These are phyloP conservation scores for Drosophila truncata DNA, from an alignment of 1,140 invertebrate species.

Conservation along the genomic window DNA sequence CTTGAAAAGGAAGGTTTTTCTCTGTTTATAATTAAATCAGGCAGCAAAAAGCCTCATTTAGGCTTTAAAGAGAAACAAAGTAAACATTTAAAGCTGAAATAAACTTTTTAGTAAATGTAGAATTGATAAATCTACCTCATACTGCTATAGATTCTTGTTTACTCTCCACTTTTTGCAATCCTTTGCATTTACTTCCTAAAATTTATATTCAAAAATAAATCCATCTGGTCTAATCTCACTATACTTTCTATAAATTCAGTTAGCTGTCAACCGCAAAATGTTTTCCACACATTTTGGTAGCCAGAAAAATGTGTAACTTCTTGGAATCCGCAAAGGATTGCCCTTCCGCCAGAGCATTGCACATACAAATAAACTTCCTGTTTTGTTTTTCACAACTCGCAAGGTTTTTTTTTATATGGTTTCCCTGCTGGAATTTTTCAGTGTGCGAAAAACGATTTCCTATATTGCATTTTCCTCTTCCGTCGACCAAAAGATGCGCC, in stretches of 20 bases:
- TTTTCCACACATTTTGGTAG: constrained; percentile 47
- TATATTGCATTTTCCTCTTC: constrained; percentile 84
- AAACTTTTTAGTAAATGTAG: too few relatives aligned
- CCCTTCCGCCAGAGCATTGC: constrained; percentile 6
- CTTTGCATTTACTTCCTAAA: not conserved
- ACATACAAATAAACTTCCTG: constrained; percentile 76
- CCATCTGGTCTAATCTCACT: constrained; percentile 2
- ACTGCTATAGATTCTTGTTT: not conserved
- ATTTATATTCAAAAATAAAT: constrained; percentile 35
- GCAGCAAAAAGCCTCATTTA: not conserved
- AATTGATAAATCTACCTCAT: not conserved
- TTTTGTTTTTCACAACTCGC: constrained; percentile 59
- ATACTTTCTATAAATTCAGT: constrained; percentile 33
- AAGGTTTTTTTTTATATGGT: constrained; percentile 7
- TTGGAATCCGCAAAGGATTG: constrained; percentile 27
- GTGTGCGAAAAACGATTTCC: constrained; percentile 84
- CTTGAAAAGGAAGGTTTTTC: constrained; percentile 2
- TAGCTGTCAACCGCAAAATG: constrained; percentile 35
- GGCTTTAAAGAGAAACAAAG: not conserved
- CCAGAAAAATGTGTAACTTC: constrained; percentile 42
- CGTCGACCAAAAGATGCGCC: constrained; percentile 74
- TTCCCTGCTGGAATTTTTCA: constrained; percentile 45
- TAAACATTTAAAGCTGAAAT: not conserved
- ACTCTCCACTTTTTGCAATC: not conserved
- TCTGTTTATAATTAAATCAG: not conserved